Percentiles rank a stretch among this genome's conserved stretches.
phyloP scores from a whole-genome alignment of 1,140 invertebrate genomes.

The Nomia melanderi region DNA sequence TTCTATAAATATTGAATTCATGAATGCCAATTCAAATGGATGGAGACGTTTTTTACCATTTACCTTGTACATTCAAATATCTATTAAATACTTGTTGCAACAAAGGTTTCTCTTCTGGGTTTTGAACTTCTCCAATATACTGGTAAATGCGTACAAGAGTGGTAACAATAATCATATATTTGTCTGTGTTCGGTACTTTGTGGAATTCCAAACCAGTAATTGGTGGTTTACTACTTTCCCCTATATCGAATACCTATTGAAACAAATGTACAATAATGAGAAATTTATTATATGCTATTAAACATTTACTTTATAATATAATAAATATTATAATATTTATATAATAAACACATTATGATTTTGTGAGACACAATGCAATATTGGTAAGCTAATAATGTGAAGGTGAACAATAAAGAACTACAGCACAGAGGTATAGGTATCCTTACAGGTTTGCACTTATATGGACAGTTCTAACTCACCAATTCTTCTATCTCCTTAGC shows the following conservation, averaged over 20 bases:
- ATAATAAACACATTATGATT: not conserved
- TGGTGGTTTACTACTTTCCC: constrained; percentile 86
- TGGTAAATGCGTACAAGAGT: constrained; percentile 92
- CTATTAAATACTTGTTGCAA: constrained; percentile 91
- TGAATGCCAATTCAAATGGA: constrained; percentile 5
- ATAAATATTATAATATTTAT: not conserved
- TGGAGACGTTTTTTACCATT: constrained; percentile 33
- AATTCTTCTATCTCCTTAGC: constrained; percentile 87
- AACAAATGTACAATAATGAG: too few relatives aligned
- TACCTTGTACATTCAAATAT: constrained; percentile 89
- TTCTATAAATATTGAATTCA: not conserved
- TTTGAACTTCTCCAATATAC: constrained; percentile 88
- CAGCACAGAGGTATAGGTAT: constrained; percentile 15
- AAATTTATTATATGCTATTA: too few relatives aligned
- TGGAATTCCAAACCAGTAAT: constrained; percentile 94
- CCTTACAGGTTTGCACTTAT: not conserved
- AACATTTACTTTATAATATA: constrained; percentile 17
- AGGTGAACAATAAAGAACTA: not conserved
- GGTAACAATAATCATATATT: constrained; percentile 91
- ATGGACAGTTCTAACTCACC: constrained; percentile 80
- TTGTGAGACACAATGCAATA: constrained; percentile 8
- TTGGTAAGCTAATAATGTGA: constrained; percentile 28
- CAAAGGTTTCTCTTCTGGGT: constrained; percentile 89
- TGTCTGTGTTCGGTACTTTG: constrained; percentile 85
- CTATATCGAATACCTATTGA: constrained; percentile 94